phyloP scores from a whole-genome alignment of 2,113 vertebrate species.

The Leuciscus idus region DNA sequence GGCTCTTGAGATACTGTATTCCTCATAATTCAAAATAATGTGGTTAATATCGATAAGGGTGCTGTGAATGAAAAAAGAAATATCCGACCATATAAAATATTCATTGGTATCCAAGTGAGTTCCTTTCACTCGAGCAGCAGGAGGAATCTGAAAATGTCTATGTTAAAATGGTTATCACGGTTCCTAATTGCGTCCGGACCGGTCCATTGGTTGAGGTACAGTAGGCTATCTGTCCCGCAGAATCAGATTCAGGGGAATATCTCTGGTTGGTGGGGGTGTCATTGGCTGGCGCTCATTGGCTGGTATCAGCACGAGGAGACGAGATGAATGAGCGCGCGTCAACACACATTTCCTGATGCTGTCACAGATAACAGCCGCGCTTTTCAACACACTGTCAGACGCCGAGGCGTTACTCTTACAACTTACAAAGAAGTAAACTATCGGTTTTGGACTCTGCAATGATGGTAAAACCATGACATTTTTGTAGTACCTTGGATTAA shows the following conservation, averaged over 20 bases:
- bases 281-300: constrained; percentile 66
- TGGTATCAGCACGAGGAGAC: constrained; percentile 58
- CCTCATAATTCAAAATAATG: not conserved
- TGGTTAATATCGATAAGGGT: not conserved
- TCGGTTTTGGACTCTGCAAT: not conserved
- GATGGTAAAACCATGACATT: constrained; percentile 1
- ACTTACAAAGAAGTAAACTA: not conserved
- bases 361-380: not conserved
- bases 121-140: not conserved
- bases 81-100: not conserved
- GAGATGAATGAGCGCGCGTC: constrained; percentile 42
- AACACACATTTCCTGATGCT: constrained; percentile 28
- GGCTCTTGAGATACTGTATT: not conserved
- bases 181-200: not conserved
- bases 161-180: not conserved
- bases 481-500: not conserved
- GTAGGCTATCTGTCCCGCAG: constrained; percentile 35
- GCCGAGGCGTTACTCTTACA: not conserved
- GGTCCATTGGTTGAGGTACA: constrained; percentile 13
- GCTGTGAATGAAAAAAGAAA: not conserved
- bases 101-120: not conserved
- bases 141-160: not conserved
- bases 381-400: not conserved
- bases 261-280: constrained; percentile 45
- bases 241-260: constrained; percentile 42